A percentile compares a stretch with the other conserved stretches of the same genome.
phyloP scores from a whole-genome alignment of 1,140 invertebrate species.

The Bacillus rossius region DNA sequence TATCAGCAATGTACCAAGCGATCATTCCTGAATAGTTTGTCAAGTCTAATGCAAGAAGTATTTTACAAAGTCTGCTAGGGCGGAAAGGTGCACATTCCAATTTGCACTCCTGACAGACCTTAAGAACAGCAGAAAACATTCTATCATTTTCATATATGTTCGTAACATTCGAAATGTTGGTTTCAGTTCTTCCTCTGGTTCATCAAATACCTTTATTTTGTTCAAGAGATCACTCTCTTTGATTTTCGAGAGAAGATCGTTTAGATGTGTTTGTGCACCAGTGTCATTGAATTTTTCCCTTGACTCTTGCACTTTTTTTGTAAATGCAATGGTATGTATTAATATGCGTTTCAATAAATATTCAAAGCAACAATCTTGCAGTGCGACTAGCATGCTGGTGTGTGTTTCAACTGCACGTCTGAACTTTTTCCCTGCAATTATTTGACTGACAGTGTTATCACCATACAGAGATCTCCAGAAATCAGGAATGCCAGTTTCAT shows the following conservation, averaged over 20 bases:
- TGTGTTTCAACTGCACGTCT: constrained; percentile 2
- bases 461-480: neutral
- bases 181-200: neutral
- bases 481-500: constrained; percentile 8
- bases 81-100: neutral
- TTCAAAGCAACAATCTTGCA: constrained; percentile 7
- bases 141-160: neutral
- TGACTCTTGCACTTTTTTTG: constrained; percentile 6
- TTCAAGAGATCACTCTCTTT: constrained; percentile 1
- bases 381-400: constrained; percentile 1
- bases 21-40: too few species aligned
- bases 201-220: constrained; percentile 1
- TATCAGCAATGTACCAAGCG: too few species aligned
- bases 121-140: constrained; percentile 9
- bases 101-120: neutral
- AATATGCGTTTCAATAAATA: neutral
- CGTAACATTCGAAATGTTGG: constrained; percentile 8
- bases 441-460: constrained; percentile 2
- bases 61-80: neutral
- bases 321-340: neutral
- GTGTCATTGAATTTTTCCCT: neutral
- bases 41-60: too few species aligned
- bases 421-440: neutral
- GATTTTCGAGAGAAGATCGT: neutral
- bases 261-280: neutral